Conservation (phyloP, 2,888 invertebrate genomes). For the Temnothorax unifasciatus region DNA sequence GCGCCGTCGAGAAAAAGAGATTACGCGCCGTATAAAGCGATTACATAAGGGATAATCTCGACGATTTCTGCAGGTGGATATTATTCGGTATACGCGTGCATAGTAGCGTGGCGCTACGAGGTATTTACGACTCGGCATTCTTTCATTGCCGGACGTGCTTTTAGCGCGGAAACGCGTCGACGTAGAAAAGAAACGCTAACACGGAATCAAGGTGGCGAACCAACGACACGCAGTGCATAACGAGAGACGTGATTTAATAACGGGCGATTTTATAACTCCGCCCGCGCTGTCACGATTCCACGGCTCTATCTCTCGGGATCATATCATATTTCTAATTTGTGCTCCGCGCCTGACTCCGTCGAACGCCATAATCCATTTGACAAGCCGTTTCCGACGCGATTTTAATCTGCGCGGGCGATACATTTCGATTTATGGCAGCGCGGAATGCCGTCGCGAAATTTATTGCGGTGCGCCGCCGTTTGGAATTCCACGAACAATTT, state of each 20-base stretch:
- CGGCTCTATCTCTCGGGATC: background rate
- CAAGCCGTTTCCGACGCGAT: conserved; percentile 36
- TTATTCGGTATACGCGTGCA: conserved; percentile 21
- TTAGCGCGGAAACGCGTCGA: background rate
- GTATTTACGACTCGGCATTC: conserved; percentile 19
- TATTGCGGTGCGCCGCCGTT: background rate
- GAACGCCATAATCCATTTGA: conserved; percentile 6
- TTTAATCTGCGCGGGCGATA: conserved; percentile 30
- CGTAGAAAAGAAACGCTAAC: background rate
- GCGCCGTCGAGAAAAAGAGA: conserved; percentile 25
- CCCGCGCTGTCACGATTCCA: background rate
- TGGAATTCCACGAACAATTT: conserved; percentile 21
- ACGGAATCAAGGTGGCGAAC: conserved; percentile 52
- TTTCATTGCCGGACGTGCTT: conserved; percentile 6
- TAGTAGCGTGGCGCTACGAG: background rate
- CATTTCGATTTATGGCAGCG: conserved; percentile 9
- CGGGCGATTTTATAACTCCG: conserved; percentile 31
- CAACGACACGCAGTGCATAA: conserved; percentile 61
- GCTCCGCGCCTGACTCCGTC: background rate
- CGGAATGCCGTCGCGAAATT: conserved; percentile 13
- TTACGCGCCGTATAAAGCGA: conserved; percentile 6
- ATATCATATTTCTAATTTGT: conserved; percentile 50
- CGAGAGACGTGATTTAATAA: conserved; percentile 41
- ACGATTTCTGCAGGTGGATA: conserved; percentile 13
- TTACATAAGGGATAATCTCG: conserved; percentile 40